Percentiles rank a stretch among this genome's conserved stretches.
These are phyloP conservation scores for Leucania comma DNA, from an alignment of 2,888 invertebrate genomes.

Conservation along the genomic window DNA sequence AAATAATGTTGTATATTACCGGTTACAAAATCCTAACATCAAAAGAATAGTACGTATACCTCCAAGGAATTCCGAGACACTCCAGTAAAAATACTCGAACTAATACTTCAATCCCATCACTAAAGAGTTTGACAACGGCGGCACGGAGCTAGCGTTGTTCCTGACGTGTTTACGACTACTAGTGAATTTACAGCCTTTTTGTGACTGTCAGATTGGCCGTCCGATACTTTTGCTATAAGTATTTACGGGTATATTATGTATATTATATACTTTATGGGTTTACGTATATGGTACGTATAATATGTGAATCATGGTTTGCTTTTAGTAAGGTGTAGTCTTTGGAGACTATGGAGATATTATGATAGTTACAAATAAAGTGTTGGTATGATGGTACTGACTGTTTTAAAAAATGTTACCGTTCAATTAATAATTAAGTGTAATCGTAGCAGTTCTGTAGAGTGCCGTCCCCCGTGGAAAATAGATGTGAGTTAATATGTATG, in stretches of 20 bases:
- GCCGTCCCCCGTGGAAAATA: neutral
- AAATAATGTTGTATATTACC: too few relatives aligned
- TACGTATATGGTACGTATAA: conserved; percentile 2
- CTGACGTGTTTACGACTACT: conserved; percentile 72
- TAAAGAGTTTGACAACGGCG: conserved; percentile 57
- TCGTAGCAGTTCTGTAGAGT: neutral
- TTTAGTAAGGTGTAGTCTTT: neutral
- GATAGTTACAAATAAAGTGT: neutral
- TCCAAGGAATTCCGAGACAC: conserved; percentile 21
- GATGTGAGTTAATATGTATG: neutral
- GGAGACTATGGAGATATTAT: neutral
- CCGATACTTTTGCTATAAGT: conserved; percentile 54
- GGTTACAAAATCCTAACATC: conserved; percentile 15
- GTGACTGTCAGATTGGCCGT: conserved; percentile 65
- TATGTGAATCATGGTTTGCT: neutral
- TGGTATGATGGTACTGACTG: neutral
- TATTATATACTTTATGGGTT: conserved; percentile 22
- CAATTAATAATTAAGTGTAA: neutral
- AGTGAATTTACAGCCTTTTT: conserved; percentile 67
- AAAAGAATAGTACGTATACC: neutral
- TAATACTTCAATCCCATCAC: conserved; percentile 54
- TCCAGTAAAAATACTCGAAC: conserved; percentile 39
- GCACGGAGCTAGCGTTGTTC: conserved; percentile 48
- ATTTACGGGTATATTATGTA: conserved; percentile 17
- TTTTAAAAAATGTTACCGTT: too few relatives aligned